A percentile compares a stretch with the other conserved stretches of the same genome.
Evolutionary conservation across 2,113 vertebrate genomes (phyloP).

Genomic region (Apteryx owenii): DNA sequence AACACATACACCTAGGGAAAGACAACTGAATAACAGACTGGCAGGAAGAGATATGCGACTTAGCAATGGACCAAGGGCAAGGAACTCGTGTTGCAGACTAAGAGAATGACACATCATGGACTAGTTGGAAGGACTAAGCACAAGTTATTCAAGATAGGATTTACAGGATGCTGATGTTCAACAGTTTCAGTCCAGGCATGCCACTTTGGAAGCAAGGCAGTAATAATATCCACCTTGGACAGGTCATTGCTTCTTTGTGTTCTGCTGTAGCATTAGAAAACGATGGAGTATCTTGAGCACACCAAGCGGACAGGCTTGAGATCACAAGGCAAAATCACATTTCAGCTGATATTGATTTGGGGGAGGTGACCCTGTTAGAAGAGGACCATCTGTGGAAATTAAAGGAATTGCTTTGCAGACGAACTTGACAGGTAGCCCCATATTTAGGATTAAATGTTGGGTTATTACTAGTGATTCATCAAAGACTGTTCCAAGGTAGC

Average conservation of each 20-base stretch:
- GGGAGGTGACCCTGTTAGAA: slow-evolving; percentile 23
- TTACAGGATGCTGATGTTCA: not conserved
- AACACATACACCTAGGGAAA: not conserved
- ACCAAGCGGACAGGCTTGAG: not conserved
- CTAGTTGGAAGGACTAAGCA: not conserved
- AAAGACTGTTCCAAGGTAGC: not conserved
- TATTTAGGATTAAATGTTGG: slow-evolving; percentile 44
- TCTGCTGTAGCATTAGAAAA: not conserved
- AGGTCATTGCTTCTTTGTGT: not conserved
- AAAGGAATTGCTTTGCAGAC: slow-evolving; percentile 50
- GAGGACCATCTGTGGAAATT: slow-evolving; percentile 36
- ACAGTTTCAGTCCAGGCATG: not conserved
- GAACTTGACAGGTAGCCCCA: slow-evolving; percentile 37
- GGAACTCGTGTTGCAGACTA: not conserved
- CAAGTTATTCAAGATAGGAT: not conserved
- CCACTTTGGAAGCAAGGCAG: not conserved
- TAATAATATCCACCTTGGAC: not conserved
- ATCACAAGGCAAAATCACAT: slow-evolving; percentile 41
- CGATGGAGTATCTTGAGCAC: slow-evolving; percentile 14
- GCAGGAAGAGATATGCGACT: not conserved
- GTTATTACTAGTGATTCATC: slow-evolving; percentile 52
- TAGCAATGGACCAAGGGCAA: not conserved
- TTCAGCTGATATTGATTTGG: slow-evolving; percentile 41
- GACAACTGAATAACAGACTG: not conserved
- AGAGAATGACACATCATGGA: not conserved